Percentiles rank a stretch among this genome's conserved stretches.
Evolutionary conservation across 2,113 vertebrate species (phyloP).

Genomic region (Gasterosteus nipponicus): DNA sequence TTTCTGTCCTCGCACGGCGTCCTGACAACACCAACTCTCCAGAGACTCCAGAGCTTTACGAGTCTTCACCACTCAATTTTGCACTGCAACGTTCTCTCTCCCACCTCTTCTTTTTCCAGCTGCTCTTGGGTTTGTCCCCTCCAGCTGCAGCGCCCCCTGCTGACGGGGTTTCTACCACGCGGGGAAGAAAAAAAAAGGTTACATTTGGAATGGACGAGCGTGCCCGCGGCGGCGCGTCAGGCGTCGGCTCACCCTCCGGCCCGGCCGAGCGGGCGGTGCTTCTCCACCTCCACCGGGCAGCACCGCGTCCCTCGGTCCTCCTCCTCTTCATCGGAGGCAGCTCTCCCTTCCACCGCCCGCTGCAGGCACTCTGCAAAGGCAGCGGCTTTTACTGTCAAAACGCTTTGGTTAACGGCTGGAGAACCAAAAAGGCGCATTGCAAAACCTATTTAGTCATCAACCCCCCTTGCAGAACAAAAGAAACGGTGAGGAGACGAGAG

Average conservation of each 20-base stretch:
- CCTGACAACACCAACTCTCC: neutral
- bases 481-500: neutral
- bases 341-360: slow-evolving; percentile 82
- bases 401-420: neutral
- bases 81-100: neutral
- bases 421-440: neutral
- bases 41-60: neutral
- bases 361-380: slow-evolving; percentile 69
- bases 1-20: too few species aligned
- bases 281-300: slow-evolving; percentile 68
- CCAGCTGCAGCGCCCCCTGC: slow-evolving; percentile 14
- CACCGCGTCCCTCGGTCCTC: slow-evolving; percentile 65
- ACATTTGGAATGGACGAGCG: neutral
- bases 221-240: neutral
- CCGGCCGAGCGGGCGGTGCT: slow-evolving; percentile 56
- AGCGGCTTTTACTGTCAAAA: neutral
- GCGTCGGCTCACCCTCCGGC: slow-evolving; percentile 65
- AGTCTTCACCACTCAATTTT: neutral
- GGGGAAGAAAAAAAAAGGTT: neutral
- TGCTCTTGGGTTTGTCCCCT: slow-evolving; percentile 15
- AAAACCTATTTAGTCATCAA: neutral
- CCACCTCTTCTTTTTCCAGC: slow-evolving; percentile 39
- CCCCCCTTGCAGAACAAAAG: too few species aligned
- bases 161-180: neutral
- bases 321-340: slow-evolving; percentile 84